Conservation (phyloP, 2,797 vertebrate genomes). For the Ctenochaetus hawaiiensis region DNA sequence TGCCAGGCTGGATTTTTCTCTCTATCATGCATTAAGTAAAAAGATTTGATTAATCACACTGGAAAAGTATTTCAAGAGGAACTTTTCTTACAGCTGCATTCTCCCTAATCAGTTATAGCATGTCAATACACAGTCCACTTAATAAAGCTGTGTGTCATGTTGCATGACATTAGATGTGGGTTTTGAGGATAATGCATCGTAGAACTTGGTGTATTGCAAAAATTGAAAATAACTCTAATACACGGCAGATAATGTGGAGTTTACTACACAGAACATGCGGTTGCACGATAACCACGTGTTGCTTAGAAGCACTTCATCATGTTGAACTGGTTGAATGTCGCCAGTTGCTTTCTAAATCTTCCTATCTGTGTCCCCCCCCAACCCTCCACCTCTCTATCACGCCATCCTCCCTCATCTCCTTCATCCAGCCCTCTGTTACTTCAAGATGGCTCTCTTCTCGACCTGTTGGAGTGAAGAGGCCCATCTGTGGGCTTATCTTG, state of each 20-base stretch:
- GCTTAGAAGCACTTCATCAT: background rate
- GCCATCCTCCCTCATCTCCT: conserved; percentile 9
- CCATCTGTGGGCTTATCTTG: conserved; percentile 77
- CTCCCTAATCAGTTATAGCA: no score
- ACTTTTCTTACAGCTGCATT: no score
- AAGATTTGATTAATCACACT: no score
- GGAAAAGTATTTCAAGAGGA: no score
- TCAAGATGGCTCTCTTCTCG: conserved; percentile 54
- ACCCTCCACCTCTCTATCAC: conserved; percentile 9
- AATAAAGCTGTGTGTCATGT: background rate
- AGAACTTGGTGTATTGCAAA: background rate
- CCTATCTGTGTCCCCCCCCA: conserved; percentile 9
- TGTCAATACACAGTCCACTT: no score
- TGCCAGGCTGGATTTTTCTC: no score
- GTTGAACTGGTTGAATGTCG: conserved; percentile 32
- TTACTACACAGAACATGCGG: background rate
- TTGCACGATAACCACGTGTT: conserved; percentile 11
- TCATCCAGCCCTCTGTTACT: conserved; percentile 52
- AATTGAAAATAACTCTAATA: background rate
- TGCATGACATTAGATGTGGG: background rate
- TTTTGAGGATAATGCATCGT: background rate
- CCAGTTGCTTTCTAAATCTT: conserved; percentile 43
- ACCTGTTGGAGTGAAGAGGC: conserved; percentile 75
- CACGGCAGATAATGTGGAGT: conserved; percentile 22
- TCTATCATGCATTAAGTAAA: no score